phyloP scores from a whole-genome alignment of 2,888 invertebrate species.

The Platycheirus albimanus region DNA sequence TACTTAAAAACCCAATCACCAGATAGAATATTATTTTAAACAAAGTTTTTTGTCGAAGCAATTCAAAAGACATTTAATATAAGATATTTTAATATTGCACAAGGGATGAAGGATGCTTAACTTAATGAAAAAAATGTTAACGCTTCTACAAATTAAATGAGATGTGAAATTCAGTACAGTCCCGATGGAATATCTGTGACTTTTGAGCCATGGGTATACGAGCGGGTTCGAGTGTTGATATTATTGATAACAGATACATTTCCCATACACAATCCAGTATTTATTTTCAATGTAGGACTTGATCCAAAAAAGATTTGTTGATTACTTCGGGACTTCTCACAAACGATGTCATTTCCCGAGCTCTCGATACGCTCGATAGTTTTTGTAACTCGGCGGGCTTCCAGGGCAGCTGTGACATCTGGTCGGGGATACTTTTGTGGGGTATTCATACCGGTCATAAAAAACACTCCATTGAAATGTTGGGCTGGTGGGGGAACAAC shows the following conservation, averaged over 20 bases:
- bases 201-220: slow-evolving; percentile 84
- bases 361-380: slow-evolving; percentile 90
- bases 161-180: slow-evolving; percentile 84
- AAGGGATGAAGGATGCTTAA: slow-evolving; percentile 59
- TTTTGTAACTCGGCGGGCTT: slow-evolving; percentile 87
- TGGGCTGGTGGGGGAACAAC: slow-evolving; percentile 78
- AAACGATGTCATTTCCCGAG: slow-evolving; percentile 83
- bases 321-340: slow-evolving; percentile 83
- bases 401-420: slow-evolving; percentile 84
- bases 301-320: slow-evolving; percentile 82
- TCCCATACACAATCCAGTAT: slow-evolving; percentile 72
- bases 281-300: slow-evolving; percentile 79
- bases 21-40: slow-evolving; percentile 7
- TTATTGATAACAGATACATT: slow-evolving; percentile 84
- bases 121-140: slow-evolving; percentile 20
- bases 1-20: slow-evolving; percentile 49
- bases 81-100: slow-evolving; percentile 71
- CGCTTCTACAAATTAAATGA: not conserved
- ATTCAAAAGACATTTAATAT: not conserved
- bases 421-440: slow-evolving; percentile 82
- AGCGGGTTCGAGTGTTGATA: slow-evolving; percentile 83
- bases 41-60: not conserved
- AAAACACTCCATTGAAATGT: slow-evolving; percentile 86
- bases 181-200: slow-evolving; percentile 90
- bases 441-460: slow-evolving; percentile 84